These are phyloP conservation scores for Pantherophis alleghaniensis DNA, from an alignment of 2,797 vertebrate species.

Conservation along the genomic window DNA sequence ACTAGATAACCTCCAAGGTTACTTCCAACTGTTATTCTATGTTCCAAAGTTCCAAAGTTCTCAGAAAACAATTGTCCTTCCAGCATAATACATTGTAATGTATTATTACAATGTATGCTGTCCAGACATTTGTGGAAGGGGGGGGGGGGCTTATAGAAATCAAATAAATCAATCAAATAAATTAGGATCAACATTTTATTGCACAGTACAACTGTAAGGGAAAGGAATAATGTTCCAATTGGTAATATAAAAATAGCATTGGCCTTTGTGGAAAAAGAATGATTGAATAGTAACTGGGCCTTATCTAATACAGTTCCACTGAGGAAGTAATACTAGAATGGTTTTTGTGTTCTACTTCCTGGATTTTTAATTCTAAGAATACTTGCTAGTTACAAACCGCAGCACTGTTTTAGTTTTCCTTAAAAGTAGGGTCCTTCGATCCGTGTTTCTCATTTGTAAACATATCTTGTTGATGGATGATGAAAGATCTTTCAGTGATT, in stretches of 20 bases:
- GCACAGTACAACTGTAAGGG: conserved; percentile 6
- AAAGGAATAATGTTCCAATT: background rate
- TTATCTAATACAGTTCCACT: conserved; percentile 20
- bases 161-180: background rate
- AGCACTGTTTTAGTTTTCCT: conserved; percentile 43
- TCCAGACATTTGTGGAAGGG: background rate
- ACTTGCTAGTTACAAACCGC: conserved; percentile 25
- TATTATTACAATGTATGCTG: background rate
- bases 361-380: conserved; percentile 48
- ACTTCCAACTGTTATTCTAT: too few relatives aligned
- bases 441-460: background rate
- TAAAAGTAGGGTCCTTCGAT: conserved; percentile 38
- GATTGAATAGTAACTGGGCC: conserved; percentile 31
- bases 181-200: background rate
- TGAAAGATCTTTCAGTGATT: conserved; percentile 58
- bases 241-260: background rate
- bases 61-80: conserved; percentile 11
- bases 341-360: conserved; percentile 36
- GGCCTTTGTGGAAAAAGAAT: background rate
- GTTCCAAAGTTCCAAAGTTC: too few relatives aligned
- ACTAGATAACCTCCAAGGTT: too few relatives aligned
- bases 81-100: background rate
- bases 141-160: background rate
- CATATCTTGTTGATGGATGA: background rate
- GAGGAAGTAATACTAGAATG: conserved; percentile 43